Percentiles rank a stretch among this genome's conserved stretches.
Conservation (phyloP, 1,140 invertebrate species). For the Drosophila takahashii region DNA sequence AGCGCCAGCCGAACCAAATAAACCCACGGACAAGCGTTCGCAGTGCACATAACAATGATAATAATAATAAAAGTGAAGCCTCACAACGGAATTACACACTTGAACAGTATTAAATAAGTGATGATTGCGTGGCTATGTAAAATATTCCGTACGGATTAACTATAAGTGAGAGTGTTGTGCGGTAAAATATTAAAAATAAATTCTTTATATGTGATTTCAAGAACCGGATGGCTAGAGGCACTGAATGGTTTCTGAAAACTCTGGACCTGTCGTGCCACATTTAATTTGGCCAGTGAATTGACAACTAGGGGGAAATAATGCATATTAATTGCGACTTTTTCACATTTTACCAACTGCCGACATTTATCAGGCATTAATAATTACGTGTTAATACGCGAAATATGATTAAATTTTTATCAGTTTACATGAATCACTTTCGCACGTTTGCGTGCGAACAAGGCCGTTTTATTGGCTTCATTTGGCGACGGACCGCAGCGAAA, state of each 20-base stretch:
- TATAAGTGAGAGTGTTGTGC: not conserved
- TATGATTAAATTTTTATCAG: constrained; percentile 68
- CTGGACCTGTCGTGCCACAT: not conserved
- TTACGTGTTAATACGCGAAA: constrained; percentile 62
- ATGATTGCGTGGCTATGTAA: not conserved
- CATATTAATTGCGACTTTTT: constrained; percentile 51
- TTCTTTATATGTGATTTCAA: not conserved
- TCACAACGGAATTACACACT: constrained; percentile 13
- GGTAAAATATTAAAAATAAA: not conserved
- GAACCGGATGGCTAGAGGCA: not conserved
- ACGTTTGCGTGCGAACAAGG: constrained; percentile 40
- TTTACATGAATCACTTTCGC: constrained; percentile 46
- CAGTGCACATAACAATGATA: constrained; percentile 13
- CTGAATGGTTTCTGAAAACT: not conserved
- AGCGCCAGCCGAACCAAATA: constrained; percentile 1
- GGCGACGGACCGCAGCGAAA: constrained; percentile 32
- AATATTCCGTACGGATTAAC: constrained; percentile 19
- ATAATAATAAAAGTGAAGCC: constrained; percentile 29
- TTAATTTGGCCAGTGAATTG: constrained; percentile 16
- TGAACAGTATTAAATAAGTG: constrained; percentile 16
- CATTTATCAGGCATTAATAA: constrained; percentile 65
- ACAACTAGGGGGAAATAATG: constrained; percentile 29
- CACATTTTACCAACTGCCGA: constrained; percentile 41
- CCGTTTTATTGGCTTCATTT: constrained; percentile 72
- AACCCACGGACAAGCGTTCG: not conserved